phyloP scores from a whole-genome alignment of 2,113 vertebrate species.

The Speoplatyrhinus poulsoni region DNA sequence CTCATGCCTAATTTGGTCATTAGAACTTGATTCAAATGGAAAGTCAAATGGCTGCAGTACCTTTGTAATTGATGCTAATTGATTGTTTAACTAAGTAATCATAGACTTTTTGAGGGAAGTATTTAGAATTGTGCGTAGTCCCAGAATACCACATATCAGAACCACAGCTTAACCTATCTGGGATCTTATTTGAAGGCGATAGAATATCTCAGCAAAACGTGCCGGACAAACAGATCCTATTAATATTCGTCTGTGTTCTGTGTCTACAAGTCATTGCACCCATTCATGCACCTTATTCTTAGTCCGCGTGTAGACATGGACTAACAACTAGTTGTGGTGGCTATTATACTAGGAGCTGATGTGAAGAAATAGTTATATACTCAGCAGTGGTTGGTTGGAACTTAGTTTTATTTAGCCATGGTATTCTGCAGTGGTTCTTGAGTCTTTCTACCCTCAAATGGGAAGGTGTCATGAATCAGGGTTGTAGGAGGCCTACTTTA shows the following conservation, averaged over 20 bases:
- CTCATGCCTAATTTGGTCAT: constrained; percentile 55
- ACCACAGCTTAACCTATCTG: background rate
- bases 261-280: no score
- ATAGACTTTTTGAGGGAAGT: background rate
- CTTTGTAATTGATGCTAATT: background rate
- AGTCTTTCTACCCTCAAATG: constrained; percentile 52
- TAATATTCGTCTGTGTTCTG: no score
- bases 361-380: constrained; percentile 2
- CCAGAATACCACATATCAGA: constrained; percentile 1
- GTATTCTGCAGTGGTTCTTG: constrained; percentile 70
- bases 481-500: constrained; percentile 48
- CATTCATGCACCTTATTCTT: no score
- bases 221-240: no score
- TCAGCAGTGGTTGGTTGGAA: constrained; percentile 43
- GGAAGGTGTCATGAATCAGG: constrained; percentile 27
- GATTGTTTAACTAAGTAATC: background rate
- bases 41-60: constrained; percentile 8
- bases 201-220: no score
- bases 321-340: no score
- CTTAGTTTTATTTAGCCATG: constrained; percentile 50
- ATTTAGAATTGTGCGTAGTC: background rate
- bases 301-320: no score
- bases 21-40: constrained; percentile 18
- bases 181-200: constrained; percentile 9
- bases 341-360: no score